Conservation (phyloP, 2,797 vertebrate species). For the Chloroceryle amazona region DNA sequence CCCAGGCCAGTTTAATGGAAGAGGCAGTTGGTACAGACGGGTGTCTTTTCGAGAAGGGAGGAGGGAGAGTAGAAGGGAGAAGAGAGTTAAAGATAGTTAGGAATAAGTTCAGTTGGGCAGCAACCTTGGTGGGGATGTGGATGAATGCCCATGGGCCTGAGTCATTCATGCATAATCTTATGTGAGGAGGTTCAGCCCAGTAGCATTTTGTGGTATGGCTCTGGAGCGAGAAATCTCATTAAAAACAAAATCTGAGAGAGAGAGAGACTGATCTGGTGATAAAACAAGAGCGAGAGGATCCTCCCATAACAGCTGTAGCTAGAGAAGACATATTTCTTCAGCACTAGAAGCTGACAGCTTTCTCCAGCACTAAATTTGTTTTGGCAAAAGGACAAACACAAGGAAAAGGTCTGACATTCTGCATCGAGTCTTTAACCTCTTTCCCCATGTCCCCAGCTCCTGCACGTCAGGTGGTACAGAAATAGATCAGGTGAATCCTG, state of each 20-base stretch:
- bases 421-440: neutral
- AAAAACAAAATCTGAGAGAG: neutral
- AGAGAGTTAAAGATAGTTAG: neutral
- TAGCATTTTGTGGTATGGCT: neutral
- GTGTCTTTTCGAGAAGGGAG: neutral
- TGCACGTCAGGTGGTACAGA: fast-evolving
- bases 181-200: neutral
- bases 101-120: neutral
- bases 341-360: neutral
- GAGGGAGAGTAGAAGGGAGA: neutral
- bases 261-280: neutral
- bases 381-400: neutral
- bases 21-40: neutral
- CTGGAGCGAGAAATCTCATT: neutral
- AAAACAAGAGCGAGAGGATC: neutral
- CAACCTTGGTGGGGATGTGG: neutral
- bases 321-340: neutral
- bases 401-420: neutral
- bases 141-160: neutral
- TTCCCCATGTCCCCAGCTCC: fast-evolving
- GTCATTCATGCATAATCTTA: neutral
- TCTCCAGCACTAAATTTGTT: neutral
- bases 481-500: neutral
- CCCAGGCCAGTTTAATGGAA: neutral
- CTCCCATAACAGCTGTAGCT: neutral